phyloP scores from a whole-genome alignment of 2,797 vertebrate genomes.

The Galago senegalensis region DNA sequence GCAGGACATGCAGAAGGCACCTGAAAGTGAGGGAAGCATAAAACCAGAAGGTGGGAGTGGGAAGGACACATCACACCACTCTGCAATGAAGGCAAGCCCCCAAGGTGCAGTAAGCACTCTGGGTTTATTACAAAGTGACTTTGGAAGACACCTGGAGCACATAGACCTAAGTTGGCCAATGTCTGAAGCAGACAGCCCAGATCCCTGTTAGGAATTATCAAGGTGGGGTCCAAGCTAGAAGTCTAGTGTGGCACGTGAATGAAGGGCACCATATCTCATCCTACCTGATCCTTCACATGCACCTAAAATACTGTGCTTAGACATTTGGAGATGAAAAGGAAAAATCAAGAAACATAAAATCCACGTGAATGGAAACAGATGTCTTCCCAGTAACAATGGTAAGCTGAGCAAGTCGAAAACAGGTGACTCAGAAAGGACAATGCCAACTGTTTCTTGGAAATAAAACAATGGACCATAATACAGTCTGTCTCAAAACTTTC shows the following conservation, averaged over 20 bases:
- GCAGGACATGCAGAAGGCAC: neutral
- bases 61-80: neutral
- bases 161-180: neutral
- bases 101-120: neutral
- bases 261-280: neutral
- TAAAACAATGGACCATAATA: too few species aligned
- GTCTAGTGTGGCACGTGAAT: neutral
- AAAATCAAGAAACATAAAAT: too few species aligned
- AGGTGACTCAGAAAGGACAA: too few species aligned
- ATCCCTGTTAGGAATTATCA: neutral
- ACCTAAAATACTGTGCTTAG: neutral
- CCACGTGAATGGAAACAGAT: too few species aligned
- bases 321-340: neutral
- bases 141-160: neutral
- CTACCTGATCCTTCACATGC: neutral
- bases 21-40: too few species aligned
- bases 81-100: neutral
- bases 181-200: neutral
- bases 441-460: too few species aligned
- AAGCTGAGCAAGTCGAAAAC: too few species aligned
- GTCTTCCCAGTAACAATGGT: too few species aligned
- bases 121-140: neutral
- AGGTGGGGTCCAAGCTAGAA: neutral
- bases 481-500: too few species aligned
- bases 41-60: neutral